These are phyloP conservation scores for Zosterops hypoxanthus DNA, from an alignment of 2,113 vertebrate species.

Conservation along the genomic window DNA sequence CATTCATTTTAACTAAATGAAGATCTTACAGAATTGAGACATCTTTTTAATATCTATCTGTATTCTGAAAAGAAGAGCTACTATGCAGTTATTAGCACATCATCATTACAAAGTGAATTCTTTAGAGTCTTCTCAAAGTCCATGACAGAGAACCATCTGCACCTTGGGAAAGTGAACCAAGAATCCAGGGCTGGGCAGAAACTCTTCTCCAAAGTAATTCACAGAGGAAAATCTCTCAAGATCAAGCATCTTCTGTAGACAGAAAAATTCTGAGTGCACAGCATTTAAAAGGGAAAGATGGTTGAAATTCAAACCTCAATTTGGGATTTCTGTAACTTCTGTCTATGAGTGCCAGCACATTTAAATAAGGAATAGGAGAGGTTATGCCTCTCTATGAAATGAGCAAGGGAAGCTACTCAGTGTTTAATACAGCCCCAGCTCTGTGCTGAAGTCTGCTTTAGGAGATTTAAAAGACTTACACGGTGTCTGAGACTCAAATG, in stretches of 20 bases:
- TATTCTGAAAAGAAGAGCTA: background rate
- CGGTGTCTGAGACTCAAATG: background rate
- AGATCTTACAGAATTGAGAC: background rate
- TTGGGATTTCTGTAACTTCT: background rate
- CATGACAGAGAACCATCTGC: background rate
- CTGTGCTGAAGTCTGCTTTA: background rate
- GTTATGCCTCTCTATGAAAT: background rate
- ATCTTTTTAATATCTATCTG: background rate
- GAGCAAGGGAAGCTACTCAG: background rate
- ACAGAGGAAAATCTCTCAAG: background rate
- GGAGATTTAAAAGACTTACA: background rate
- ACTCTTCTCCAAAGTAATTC: background rate
- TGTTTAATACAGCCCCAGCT: background rate
- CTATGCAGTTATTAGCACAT: background rate
- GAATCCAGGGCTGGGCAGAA: background rate
- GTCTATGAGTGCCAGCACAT: background rate
- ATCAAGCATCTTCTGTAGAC: background rate
- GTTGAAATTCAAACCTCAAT: background rate
- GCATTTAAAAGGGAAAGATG: background rate
- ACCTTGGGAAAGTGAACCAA: background rate
- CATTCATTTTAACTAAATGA: background rate
- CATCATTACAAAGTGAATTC: background rate
- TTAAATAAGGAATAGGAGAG: background rate
- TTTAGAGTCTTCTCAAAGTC: background rate
- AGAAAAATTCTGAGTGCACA: background rate